Base-by-base conservation (phyloP, 2,113 vertebrate genomes). In the Dunckerocampus dactyliophorus region DNA sequence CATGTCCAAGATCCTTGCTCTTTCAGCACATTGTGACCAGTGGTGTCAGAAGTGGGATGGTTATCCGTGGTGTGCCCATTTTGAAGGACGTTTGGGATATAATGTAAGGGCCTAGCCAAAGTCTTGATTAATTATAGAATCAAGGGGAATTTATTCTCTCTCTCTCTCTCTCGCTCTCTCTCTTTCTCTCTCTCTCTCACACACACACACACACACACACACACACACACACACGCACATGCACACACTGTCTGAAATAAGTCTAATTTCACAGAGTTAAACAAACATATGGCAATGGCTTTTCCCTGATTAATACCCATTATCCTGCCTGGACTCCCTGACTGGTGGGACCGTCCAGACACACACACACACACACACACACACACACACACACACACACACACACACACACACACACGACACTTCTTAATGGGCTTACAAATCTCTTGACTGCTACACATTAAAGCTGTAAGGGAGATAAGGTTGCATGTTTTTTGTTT, bases 281-380 rank as follows among this genome's bases (percentile, higher is more conserved):
- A 74, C n/a, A 75, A 77, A 72, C 67, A 84, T 89, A 89, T 86
- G 88, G 86, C 63, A 39, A 1, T 72, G 80, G 82, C 82, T 86
- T 85, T 82, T 80, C 69, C 70, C 80, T 74, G 84, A 85, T 86
- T 89, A 89, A 85, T 79, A 80, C 76, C 69, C 72, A 86, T 86
- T 78, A 86, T 84, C 81, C 54, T 56, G 54, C 77, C 51, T 54
- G 74, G 75, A 71, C 67, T 75, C 68, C 61, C 66, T 69, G 75
- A 56, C 50, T 15, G 57, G 22, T 47, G 46, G 65, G 79, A 69
- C 73, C 58, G 54, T 71, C 69, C 67, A 76, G 57, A 76, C 69
- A 65, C 65, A 65, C 20, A 47, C 39, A 56, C 60, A 64, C 50
- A 68, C 58, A 42, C 59, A 51, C 61, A 63, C 66, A 62, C 46